phyloP scores from a whole-genome alignment of 2,888 invertebrate species.

The Machimus rusticus region DNA sequence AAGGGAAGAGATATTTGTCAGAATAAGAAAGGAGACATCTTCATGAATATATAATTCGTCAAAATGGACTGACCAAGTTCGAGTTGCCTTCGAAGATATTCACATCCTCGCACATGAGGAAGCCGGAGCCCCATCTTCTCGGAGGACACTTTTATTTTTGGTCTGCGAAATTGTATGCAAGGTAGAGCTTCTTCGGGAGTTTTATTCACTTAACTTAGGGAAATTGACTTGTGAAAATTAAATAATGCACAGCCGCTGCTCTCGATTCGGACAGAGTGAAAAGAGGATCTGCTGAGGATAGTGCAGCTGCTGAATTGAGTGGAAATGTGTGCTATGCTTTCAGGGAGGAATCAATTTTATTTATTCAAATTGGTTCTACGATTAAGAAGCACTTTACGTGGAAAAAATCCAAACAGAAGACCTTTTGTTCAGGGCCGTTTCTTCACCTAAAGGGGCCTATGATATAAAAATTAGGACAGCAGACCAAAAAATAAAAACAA shows the following conservation, averaged over 20 bases:
- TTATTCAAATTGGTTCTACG: neutral
- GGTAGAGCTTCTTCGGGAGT: neutral
- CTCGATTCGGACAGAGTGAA: neutral
- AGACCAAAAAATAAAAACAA: too few relatives aligned
- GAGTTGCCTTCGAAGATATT: neutral
- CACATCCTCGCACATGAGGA: neutral
- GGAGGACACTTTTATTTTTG: neutral
- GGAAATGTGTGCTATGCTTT: neutral
- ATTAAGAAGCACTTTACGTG: neutral
- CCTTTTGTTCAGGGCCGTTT: too few relatives aligned
- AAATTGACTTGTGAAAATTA: slow-evolving; percentile 31
- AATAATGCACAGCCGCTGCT: neutral
- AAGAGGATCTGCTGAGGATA: neutral
- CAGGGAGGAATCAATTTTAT: neutral
- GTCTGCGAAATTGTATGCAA: neutral
- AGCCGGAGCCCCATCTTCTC: neutral
- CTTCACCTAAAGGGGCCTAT: too few relatives aligned
- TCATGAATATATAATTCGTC: slow-evolving; percentile 41
- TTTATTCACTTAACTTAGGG: slow-evolving; percentile 10
- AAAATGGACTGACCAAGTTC: slow-evolving; percentile 39
- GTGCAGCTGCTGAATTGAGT: neutral
- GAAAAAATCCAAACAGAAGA: neutral
- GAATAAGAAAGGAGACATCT: slow-evolving; percentile 36
- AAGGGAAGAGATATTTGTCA: slow-evolving; percentile 15
- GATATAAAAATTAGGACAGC: too few relatives aligned